phyloP scores from a whole-genome alignment of 1,140 invertebrate genomes.

The Dryas iulia region DNA sequence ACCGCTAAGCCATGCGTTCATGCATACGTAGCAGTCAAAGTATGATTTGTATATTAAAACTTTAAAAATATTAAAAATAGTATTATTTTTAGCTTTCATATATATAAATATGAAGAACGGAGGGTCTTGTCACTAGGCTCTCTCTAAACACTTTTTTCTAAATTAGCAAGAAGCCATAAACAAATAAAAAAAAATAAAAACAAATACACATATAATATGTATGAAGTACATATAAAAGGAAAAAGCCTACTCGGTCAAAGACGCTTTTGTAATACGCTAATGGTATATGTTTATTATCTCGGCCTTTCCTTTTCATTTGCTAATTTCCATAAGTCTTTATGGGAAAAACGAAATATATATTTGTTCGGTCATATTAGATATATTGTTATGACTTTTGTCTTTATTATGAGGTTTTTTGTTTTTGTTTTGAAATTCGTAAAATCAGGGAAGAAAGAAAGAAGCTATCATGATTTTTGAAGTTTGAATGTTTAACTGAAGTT shows the following conservation, averaged over 20 bases:
- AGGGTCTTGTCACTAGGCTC: no score
- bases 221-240: neutral
- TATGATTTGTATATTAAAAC: no score
- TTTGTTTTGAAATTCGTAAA: neutral
- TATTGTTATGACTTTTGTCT: neutral
- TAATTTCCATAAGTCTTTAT: neutral
- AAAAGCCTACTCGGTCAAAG: neutral
- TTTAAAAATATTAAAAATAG: no score
- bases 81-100: no score
- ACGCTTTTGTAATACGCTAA: neutral
- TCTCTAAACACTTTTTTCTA: no score
- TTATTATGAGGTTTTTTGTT: neutral
- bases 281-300: neutral
- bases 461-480: no score
- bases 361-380: neutral
- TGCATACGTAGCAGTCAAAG: no score
- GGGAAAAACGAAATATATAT: neutral
- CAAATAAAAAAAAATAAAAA: no score
- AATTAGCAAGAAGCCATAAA: no score
- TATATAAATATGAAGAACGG: no score
- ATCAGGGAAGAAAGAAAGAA: neutral
- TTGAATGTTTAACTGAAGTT: no score
- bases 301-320: neutral
- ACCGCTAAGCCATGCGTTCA: no score
- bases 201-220: neutral